Evolutionary conservation across 2,113 vertebrate genomes (phyloP).

Genomic region (Phyllostomus discolor): DNA sequence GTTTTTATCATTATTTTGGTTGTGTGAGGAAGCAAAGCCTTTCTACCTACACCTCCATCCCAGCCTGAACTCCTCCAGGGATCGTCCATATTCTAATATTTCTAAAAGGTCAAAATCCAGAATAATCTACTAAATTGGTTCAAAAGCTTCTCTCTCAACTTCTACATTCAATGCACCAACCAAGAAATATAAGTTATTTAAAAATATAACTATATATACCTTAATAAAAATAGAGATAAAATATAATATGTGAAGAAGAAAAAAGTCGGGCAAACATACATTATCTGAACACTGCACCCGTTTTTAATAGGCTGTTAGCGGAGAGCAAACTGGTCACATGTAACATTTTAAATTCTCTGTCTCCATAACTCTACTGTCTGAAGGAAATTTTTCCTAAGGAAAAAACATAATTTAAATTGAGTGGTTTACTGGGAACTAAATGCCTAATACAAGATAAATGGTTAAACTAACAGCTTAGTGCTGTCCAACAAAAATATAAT

Average conservation of each 20-base stretch:
- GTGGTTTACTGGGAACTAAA: background rate
- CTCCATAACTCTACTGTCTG: background rate
- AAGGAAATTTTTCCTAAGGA: slow-evolving; percentile 5
- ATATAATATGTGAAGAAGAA: background rate
- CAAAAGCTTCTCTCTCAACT: background rate
- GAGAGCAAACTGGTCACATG: background rate
- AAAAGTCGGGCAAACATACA: background rate
- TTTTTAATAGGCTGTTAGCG: background rate
- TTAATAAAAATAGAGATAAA: slow-evolving; percentile 13
- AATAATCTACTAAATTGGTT: background rate
- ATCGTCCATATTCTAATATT: background rate
- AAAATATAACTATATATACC: background rate
- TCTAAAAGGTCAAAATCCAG: background rate
- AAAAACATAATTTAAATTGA: background rate
- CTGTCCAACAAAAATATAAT: background rate
- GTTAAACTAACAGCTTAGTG: background rate
- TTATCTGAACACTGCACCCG: background rate
- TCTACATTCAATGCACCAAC: background rate
- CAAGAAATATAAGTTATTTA: background rate
- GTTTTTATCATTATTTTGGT: too few species aligned
- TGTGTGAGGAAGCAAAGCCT: too few species aligned
- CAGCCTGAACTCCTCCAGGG: too few species aligned
- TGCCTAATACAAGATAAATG: background rate
- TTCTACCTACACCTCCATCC: too few species aligned
- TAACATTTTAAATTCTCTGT: background rate